These are phyloP conservation scores for Ciconia nigra DNA, from an alignment of 2,797 vertebrate genomes.

Conservation along the genomic window DNA sequence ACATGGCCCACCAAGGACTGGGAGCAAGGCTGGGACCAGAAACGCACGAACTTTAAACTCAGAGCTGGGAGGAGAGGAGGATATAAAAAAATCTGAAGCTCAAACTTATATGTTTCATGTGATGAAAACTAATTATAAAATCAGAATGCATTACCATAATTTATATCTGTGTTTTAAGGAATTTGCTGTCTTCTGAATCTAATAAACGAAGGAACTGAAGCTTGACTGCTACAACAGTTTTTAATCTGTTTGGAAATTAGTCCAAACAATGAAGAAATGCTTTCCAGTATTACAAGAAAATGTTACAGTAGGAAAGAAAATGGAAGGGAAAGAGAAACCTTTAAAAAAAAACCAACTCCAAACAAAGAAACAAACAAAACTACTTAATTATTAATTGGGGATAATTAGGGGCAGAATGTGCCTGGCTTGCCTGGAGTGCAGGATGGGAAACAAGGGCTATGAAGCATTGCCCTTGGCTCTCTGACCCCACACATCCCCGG, in stretches of 20 bases:
- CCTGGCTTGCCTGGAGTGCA: background rate
- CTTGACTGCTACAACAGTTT: slow-evolving; percentile 78
- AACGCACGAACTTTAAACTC: background rate
- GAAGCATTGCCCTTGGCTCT: background rate
- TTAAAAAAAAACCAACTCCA: background rate
- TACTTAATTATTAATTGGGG: background rate
- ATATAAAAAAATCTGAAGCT: background rate
- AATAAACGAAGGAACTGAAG: slow-evolving; percentile 76
- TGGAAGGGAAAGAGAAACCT: background rate
- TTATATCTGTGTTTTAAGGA: slow-evolving; percentile 80
- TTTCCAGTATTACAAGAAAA: slow-evolving; percentile 63
- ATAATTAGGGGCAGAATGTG: background rate
- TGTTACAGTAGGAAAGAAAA: slow-evolving; percentile 50
- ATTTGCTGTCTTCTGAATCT: slow-evolving; percentile 80
- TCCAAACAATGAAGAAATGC: slow-evolving; percentile 75
- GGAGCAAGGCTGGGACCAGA: background rate
- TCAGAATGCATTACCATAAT: slow-evolving; percentile 75
- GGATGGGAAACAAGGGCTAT: background rate
- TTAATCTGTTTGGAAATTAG: slow-evolving; percentile 81
- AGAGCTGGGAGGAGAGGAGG: background rate
- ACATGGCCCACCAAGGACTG: background rate
- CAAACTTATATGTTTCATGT: slow-evolving; percentile 30
- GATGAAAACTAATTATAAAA: slow-evolving; percentile 78
- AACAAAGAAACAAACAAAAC: background rate
- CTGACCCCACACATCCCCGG: background rate